Evolutionary conservation across 2,113 vertebrate genomes (phyloP).

Genomic region (Panthera uncia): DNA sequence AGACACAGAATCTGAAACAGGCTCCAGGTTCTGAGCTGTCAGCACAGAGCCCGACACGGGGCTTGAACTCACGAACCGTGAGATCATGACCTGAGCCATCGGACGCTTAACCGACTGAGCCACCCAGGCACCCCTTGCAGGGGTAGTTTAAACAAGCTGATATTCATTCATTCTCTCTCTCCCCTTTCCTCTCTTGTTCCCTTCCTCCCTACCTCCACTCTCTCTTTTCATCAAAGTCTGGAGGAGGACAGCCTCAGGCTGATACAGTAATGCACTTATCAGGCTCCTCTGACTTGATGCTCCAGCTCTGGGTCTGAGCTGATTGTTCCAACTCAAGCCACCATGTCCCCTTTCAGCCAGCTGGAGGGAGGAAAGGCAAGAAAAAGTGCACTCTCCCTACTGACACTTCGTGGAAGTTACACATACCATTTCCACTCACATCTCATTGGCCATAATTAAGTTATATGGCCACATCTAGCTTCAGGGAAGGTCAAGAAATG

Average conservation of each 20-base stretch:
- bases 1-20: too few species aligned
- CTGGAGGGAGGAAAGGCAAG: not conserved
- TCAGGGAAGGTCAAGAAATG: not conserved
- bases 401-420: not conserved
- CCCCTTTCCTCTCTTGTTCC: not conserved
- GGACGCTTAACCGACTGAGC: too few species aligned
- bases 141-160: not conserved
- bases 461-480: not conserved
- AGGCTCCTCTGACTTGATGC: not conserved
- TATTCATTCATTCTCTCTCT: not conserved
- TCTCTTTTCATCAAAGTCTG: not conserved
- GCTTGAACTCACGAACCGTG: accelerated
- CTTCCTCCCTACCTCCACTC: not conserved
- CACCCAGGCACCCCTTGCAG: not conserved
- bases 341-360: not conserved
- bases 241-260: not conserved
- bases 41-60: too few species aligned
- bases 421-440: not conserved
- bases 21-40: too few species aligned
- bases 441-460: not conserved
- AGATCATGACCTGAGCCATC: too few species aligned
- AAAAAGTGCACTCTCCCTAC: not conserved
- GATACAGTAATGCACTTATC: not conserved
- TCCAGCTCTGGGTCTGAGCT: not conserved
- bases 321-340: not conserved